A percentile compares a stretch with the other conserved stretches of the same genome.
phyloP scores from a whole-genome alignment of 1,140 invertebrate species.

The Panonychus citri region DNA sequence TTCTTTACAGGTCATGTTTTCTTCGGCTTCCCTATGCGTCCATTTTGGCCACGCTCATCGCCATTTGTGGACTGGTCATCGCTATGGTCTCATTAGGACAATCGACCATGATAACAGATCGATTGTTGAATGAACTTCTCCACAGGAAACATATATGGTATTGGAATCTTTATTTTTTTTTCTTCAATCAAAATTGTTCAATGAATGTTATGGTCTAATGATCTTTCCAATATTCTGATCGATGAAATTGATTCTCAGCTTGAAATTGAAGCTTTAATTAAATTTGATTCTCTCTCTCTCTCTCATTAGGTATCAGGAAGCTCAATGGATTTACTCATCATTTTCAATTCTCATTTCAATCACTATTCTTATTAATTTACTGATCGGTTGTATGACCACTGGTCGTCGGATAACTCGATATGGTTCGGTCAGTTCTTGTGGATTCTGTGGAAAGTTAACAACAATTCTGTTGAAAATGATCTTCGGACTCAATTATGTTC shows the following conservation, averaged over 20 bases:
- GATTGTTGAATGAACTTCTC: constrained; percentile 1
- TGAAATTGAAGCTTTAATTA: neutral
- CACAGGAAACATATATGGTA: constrained; percentile 1
- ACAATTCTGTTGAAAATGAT: constrained; percentile 1
- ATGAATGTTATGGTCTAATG: neutral
- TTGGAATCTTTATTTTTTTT: neutral
- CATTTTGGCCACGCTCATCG: constrained; percentile 4
- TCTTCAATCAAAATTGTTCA: neutral
- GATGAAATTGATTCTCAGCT: too few relatives aligned
- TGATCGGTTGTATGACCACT: constrained; percentile 8
- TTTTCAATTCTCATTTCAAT: neutral
- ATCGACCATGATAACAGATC: constrained; percentile 4
- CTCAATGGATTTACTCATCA: neutral
- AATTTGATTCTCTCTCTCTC: neutral
- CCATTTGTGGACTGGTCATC: constrained; percentile 7
- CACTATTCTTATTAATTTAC: constrained; percentile 4
- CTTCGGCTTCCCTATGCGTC: constrained; percentile 5
- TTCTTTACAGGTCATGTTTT: constrained; percentile 1
- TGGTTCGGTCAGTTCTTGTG: neutral
- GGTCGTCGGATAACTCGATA: neutral
- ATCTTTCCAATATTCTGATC: too few relatives aligned
- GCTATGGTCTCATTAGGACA: neutral
- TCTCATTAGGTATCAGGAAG: neutral
- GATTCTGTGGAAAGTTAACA: constrained; percentile 1
- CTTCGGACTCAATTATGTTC: constrained; percentile 5